These are phyloP conservation scores for Brachymystax lenok DNA, from an alignment of 2,797 vertebrate genomes.

Conservation along the genomic window DNA sequence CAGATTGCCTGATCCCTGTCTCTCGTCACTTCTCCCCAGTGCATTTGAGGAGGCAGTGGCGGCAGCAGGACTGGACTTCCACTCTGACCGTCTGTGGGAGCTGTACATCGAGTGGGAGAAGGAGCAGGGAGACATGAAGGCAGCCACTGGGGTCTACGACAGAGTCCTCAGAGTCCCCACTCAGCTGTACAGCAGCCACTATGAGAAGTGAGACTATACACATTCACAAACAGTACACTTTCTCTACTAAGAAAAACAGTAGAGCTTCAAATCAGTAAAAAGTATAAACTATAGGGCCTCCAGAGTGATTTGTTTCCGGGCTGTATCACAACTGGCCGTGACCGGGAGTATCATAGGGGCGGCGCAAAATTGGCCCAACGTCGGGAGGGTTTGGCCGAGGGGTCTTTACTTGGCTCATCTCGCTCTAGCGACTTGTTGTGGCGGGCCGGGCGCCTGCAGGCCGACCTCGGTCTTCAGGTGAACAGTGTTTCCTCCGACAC, in stretches of 20 bases:
- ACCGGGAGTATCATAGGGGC: no score
- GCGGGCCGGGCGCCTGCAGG: no score
- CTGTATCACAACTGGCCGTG: no score
- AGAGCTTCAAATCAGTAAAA: conserved; percentile 27
- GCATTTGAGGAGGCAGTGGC: conserved; percentile 80
- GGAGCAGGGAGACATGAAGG: conserved; percentile 76
- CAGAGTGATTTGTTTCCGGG: no score
- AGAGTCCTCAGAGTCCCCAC: conserved; percentile 80
- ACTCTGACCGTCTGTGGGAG: conserved; percentile 87
- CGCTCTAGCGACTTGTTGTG: no score
- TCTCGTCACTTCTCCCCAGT: conserved; percentile 49
- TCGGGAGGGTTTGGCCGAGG: no score
- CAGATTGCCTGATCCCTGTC: background rate
- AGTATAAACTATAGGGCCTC: background rate
- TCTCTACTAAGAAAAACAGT: conserved; percentile 28
- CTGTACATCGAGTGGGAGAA: conserved; percentile 85
- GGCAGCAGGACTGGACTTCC: conserved; percentile 83
- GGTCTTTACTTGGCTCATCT: no score
- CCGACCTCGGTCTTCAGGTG: no score
- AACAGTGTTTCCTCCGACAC: no score
- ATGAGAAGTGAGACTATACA: conserved; percentile 77
- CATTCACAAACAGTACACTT: conserved; percentile 25
- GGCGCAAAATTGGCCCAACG: no score
- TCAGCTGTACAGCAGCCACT: conserved; percentile 85
- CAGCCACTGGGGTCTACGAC: conserved; percentile 76